Percentiles rank a stretch among this genome's conserved stretches.
phyloP scores from a whole-genome alignment of 2,113 vertebrate genomes.

The Delphinus delphis region DNA sequence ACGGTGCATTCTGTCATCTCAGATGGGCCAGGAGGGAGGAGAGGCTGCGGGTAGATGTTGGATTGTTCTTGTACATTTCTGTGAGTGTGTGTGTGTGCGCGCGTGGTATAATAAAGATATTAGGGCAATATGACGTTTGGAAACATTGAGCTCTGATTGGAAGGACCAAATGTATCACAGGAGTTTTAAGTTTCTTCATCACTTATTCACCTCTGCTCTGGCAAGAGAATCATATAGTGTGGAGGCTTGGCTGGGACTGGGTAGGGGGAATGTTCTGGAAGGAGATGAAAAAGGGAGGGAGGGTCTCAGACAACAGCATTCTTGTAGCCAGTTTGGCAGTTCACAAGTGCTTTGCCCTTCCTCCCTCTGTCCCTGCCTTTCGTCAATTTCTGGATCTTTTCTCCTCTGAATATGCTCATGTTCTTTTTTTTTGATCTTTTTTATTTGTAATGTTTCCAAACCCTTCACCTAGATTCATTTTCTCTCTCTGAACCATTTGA shows the following conservation, averaged over 20 bases:
- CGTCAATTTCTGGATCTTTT: neutral
- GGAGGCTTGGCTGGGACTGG: neutral
- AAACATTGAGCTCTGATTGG: neutral
- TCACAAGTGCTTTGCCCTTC: neutral
- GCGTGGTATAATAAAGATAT: neutral
- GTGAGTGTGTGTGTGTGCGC: rapidly evolving
- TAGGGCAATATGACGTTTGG: neutral
- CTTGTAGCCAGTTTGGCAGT: neutral
- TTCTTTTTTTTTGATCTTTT: neutral
- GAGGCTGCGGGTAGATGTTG: no score
- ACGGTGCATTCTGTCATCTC: neutral
- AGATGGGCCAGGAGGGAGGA: neutral
- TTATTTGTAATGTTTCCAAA: constrained; percentile 31
- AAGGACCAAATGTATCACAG: neutral
- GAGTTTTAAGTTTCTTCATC: neutral
- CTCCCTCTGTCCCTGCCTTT: neutral
- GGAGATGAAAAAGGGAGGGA: neutral
- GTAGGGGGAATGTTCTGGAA: neutral
- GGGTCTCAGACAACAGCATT: neutral
- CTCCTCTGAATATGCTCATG: neutral
- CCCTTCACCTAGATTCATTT: neutral
- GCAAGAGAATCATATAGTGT: neutral
- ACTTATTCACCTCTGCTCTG: neutral
- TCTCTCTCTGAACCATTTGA: neutral
- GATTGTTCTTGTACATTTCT: neutral